A percentile compares a stretch with the other conserved stretches of the same genome.
These are phyloP conservation scores for Halictus rubicundus DNA, from an alignment of 1,140 invertebrate genomes.

Conservation along the genomic window DNA sequence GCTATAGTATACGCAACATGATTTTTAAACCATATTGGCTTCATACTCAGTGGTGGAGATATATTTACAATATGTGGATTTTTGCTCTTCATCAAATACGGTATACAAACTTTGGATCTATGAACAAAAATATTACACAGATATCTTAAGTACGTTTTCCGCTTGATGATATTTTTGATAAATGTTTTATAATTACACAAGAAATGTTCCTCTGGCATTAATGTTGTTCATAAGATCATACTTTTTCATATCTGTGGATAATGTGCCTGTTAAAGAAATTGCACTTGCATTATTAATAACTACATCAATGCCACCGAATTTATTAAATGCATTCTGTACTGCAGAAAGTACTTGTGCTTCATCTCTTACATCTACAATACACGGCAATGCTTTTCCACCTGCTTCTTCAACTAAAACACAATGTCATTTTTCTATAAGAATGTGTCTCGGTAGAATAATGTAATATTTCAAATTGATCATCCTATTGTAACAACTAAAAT, in stretches of 20 bases:
- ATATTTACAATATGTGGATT: conserved; percentile 98
- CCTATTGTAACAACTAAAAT: conserved; percentile 31
- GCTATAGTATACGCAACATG: conserved; percentile 99
- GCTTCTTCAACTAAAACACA: conserved; percentile 88
- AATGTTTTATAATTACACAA: conserved; percentile 85
- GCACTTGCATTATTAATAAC: conserved; percentile 98
- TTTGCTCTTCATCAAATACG: conserved; percentile 92
- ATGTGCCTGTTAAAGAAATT: conserved; percentile 93
- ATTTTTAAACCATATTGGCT: conserved; percentile 94
- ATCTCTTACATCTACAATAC: conserved; percentile 96
- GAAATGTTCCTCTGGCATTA: conserved; percentile 95
- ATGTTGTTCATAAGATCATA: conserved; percentile 97
- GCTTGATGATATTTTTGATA: not conserved
- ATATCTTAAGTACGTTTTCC: not conserved
- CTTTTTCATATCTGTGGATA: conserved; percentile 95
- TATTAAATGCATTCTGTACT: conserved; percentile 92
- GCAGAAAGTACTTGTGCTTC: conserved; percentile 91
- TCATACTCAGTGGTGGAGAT: conserved; percentile 96
- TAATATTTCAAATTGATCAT: not conserved
- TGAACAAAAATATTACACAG: conserved; percentile 32
- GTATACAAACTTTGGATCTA: conserved; percentile 96
- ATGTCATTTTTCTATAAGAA: not conserved
- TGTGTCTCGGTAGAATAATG: not conserved
- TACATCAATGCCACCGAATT: conserved; percentile 98
- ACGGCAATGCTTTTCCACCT: conserved; percentile 95